Evolutionary conservation across 2,888 invertebrate genomes (phyloP).

Genomic region (Agrypnus murinus): DNA sequence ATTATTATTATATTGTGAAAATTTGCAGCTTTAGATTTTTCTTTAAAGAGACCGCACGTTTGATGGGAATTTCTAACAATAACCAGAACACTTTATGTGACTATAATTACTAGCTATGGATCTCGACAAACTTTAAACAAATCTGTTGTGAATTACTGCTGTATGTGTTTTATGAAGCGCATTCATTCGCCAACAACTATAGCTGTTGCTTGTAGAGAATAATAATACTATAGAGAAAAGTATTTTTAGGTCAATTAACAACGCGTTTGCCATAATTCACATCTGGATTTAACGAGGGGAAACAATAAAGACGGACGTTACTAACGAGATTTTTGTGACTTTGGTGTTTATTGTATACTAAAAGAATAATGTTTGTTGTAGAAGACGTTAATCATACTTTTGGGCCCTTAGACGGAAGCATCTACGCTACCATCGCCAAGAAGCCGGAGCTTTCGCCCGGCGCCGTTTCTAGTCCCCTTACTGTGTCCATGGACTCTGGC

Average conservation of each 20-base stretch:
- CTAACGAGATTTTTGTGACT: background rate
- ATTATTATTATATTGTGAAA: constrained; percentile 9
- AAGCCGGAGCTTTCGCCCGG: constrained; percentile 71
- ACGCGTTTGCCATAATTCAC: constrained; percentile 37
- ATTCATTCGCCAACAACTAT: constrained; percentile 27
- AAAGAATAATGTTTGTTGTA: constrained; percentile 65
- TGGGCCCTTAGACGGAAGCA: constrained; percentile 92
- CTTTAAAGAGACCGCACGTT: background rate
- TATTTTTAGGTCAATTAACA: constrained; percentile 48
- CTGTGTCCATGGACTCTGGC: constrained; percentile 93
- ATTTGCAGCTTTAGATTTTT: constrained; percentile 2
- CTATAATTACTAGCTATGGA: background rate
- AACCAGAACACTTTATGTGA: constrained; percentile 2
- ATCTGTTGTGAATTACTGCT: constrained; percentile 13
- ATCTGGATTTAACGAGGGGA: constrained; percentile 41
- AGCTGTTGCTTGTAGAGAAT: constrained; percentile 20
- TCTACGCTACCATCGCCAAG: constrained; percentile 84
- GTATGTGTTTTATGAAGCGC: constrained; percentile 4
- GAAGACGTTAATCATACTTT: constrained; percentile 84
- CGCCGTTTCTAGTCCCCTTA: constrained; percentile 81
- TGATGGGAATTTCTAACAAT: background rate
- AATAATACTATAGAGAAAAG: no score
- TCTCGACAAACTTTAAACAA: constrained; percentile 5
- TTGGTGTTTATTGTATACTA: constrained; percentile 15
- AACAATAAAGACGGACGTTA: constrained; percentile 28